Evolutionary conservation across 2,113 vertebrate genomes (phyloP), one percentile per base, ranked within the genome.

Genomic region (Apodemus speciosus): DNA sequence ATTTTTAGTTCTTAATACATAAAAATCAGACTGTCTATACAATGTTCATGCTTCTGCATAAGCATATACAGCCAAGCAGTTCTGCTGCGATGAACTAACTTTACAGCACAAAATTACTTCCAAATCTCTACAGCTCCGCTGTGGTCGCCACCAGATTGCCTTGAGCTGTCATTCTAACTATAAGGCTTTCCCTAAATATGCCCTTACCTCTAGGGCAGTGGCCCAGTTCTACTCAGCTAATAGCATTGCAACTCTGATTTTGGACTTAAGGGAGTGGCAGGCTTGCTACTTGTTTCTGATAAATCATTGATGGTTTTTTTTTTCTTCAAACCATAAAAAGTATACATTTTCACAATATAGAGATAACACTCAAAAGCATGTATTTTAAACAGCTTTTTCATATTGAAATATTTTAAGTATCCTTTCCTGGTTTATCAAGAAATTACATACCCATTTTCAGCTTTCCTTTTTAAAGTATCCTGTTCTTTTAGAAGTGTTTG

Each of bases 401-500:
- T 40, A 93, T 60, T 86, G 16, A 91, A 85, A 79, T 80, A 3
- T 69, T 15, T 40, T 85, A 95, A 91, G 35, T 23, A 85, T 56
- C 32, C 25, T 25, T 77, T 79, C 20, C 38, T 69, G 8, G 94
- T 62, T 92, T 40, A 94, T 15, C 13, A 95, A 66, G 40, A 89
- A 91, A 4, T 91, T 89, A 96, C 98, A 92, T 98, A 99, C 97
- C 99, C 99, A 58, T 99, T 99, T 98, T 99, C 99, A 0, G 99
- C 98, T 96, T 99, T 99, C 96, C 99, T 98, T 97, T 99, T 99
- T 35, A 98, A 79, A 13, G 98, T 97, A n/a, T 99, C 99, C 46
- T 98, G 98, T 97, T 99, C 99, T 97, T 99, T 99, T 66, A 99
- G 97, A 73, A 99, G 99, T 8, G 98, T 98, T 88, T 99, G 99